phyloP scores from a whole-genome alignment of 2,797 vertebrate genomes.

The Manis crassicaudata region DNA sequence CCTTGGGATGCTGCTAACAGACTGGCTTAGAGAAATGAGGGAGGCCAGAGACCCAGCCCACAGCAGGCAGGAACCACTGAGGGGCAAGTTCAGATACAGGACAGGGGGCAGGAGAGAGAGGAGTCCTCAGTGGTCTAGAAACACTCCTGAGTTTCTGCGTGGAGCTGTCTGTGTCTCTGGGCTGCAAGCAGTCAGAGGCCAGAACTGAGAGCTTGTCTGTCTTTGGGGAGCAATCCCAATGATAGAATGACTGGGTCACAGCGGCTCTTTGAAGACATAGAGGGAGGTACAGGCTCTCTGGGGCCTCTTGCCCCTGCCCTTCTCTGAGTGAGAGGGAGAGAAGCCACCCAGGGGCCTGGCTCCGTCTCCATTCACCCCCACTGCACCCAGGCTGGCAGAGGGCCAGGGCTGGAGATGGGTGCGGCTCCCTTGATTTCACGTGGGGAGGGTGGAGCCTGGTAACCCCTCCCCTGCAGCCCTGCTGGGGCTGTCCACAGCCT shows the following conservation, averaged over 20 bases:
- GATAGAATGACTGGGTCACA: not conserved
- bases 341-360: not conserved
- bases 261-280: not conserved
- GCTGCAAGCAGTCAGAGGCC: not conserved
- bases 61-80: not conserved
- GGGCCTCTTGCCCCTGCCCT: not conserved
- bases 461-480: not conserved
- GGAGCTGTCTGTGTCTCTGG: not conserved
- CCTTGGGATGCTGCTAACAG: not conserved
- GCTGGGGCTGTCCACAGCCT: not conserved
- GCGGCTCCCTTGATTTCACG: not conserved
- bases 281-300: not conserved
- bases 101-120: not conserved
- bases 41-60: not conserved
- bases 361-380: not conserved
- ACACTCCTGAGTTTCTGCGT: not conserved
- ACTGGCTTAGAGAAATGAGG: not conserved
- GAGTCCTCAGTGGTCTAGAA: not conserved
- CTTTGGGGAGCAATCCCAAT: no score
- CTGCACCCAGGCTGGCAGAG: not conserved
- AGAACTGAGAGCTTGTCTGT: not conserved
- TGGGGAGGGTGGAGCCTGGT: not conserved
- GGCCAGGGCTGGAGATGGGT: not conserved
- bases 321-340: not conserved
- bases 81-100: not conserved